phyloP scores from a whole-genome alignment of 2,113 vertebrate genomes.

The Notiomystis cincta region DNA sequence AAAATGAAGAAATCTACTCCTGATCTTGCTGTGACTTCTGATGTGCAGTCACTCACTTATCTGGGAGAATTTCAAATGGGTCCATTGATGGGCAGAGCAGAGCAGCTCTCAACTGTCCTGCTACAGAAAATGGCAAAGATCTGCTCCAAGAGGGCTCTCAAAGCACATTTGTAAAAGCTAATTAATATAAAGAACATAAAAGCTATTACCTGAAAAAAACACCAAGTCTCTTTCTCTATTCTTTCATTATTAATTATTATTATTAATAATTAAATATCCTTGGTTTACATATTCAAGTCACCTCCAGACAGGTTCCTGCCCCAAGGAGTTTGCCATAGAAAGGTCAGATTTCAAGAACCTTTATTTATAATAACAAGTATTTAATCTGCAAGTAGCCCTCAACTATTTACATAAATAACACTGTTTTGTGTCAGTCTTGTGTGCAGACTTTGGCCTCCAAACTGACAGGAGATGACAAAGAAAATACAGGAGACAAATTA shows the following conservation, averaged over 20 bases:
- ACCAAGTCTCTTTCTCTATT: background rate
- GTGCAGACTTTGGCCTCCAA: background rate
- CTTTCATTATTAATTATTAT: slow-evolving; percentile 30
- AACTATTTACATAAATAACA: background rate
- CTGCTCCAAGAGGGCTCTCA: background rate
- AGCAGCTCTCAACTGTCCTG: background rate
- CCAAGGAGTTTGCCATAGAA: background rate
- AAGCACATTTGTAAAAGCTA: background rate
- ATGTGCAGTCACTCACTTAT: background rate
- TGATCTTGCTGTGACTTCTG: background rate
- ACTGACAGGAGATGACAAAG: slow-evolving; percentile 6
- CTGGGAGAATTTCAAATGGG: background rate
- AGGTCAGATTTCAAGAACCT: background rate
- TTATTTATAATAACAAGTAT: slow-evolving; percentile 3
- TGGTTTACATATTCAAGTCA: background rate
- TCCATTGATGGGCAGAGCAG: background rate
- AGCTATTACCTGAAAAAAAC: background rate
- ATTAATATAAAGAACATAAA: slow-evolving; percentile 22
- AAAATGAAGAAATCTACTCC: background rate
- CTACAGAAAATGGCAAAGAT: background rate
- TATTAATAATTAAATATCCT: slow-evolving; percentile 28
- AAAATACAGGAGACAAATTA: slow-evolving; percentile 9
- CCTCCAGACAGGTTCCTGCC: background rate
- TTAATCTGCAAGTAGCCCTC: slow-evolving; percentile 1
- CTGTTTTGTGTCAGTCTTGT: background rate